Base-by-base conservation (phyloP, 2,797 vertebrate genomes). In the Tragelaphus eurycerus region DNA sequence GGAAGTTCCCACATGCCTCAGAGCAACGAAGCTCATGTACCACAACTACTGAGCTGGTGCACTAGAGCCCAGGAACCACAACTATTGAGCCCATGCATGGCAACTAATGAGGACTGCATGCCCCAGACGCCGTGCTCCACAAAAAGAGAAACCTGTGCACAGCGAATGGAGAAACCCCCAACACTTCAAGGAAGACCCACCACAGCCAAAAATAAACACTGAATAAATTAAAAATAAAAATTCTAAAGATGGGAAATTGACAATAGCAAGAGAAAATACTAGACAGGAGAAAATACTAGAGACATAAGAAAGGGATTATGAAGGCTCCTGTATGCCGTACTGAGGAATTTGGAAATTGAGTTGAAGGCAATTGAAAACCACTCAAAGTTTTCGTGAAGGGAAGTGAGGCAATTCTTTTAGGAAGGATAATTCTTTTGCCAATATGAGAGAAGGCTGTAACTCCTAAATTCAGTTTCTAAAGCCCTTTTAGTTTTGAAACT, bases 341-440 rank as follows among this genome's bases (percentile, higher is more conserved):
- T 31, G 76, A 67, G 31, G 71, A 74, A 87, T 38, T 83, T 82
- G 62, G 21, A 78, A 92, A 83, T 34, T 83, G 43, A 46, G 13
- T n/a, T 46, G 31, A 87, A 60, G n/a, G 31, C 43, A 87, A 48
- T 12, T 79, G 46, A 86, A 94, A 96, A 86, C 38, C 25, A 54
- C n/a, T 71, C 15, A 21, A 91, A 91, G 31, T 27, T 86, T 85
- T 86, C 34, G 4, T 90, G 34, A 94, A 43, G n/a, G 55, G 21
- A 83, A 83, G n/a, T 50, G 27, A 46, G 43, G 34, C 62, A 90
- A 31, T 81, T 86, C 74, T 81, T 86, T 90, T 48, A 55, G 34
- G 38, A 95, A 82, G 3, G 16, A 48, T 46, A 93, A 84, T 84
- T 59, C 29, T 93, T 67, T 23, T 38, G 34, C 9, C 48, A 19